Conservation (phyloP, 2,888 invertebrate species). For the Lasioglossum figueresi region DNA sequence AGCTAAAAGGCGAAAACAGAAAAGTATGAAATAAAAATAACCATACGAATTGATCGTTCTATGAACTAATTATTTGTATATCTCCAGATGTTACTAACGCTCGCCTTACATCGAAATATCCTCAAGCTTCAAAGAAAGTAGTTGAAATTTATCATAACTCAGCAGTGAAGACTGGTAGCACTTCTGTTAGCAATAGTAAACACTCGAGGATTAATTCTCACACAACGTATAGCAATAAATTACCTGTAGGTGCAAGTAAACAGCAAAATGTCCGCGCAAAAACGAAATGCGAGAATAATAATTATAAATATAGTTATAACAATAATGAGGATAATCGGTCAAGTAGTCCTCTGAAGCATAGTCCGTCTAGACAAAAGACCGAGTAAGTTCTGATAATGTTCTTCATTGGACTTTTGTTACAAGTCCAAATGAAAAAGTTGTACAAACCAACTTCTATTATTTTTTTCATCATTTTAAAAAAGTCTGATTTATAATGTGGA, state of each 20-base stretch:
- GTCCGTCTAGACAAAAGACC: conserved; percentile 21
- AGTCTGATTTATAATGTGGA: background rate
- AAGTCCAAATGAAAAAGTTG: too few relatives aligned
- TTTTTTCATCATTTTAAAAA: background rate
- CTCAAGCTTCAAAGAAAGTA: conserved; percentile 69
- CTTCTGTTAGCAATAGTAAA: conserved; percentile 71
- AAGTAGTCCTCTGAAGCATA: background rate
- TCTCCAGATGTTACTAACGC: conserved; percentile 43
- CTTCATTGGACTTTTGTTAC: background rate
- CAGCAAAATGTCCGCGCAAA: conserved; percentile 16
- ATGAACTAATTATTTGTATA: background rate
- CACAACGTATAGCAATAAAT: conserved; percentile 40
- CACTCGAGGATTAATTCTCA: conserved; percentile 62
- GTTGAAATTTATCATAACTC: conserved; percentile 79
- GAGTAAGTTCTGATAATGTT: conserved; percentile 46
- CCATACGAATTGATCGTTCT: background rate
- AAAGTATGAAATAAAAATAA: conserved; percentile 55
- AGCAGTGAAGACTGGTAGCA: conserved; percentile 72
- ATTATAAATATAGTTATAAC: conserved; percentile 17
- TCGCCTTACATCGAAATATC: conserved; percentile 46
- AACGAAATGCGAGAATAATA: conserved; percentile 18
- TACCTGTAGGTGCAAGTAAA: conserved; percentile 17
- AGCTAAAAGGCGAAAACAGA: conserved; percentile 61
- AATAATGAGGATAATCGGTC: conserved; percentile 14
- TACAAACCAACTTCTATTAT: too few relatives aligned